A percentile compares a stretch with the other conserved stretches of the same genome.
Conservation (phyloP, 2,113 vertebrate species). For the Lepus timidus region DNA sequence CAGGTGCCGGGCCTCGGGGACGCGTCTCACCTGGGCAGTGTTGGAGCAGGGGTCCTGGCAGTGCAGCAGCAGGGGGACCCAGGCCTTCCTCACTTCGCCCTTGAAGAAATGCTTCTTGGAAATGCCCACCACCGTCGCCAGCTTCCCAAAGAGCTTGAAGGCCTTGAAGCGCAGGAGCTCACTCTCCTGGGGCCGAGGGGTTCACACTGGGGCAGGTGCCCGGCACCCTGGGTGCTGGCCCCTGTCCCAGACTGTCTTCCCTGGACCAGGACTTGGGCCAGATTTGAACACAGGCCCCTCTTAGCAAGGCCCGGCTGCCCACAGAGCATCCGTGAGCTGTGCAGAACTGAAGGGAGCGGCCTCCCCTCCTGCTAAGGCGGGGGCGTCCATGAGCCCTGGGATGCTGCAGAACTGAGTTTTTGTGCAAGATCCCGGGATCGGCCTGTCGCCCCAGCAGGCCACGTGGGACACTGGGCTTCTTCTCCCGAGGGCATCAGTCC, state of each 20-base stretch:
- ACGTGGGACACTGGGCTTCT: rapidly evolving
- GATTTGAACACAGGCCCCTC: rapidly evolving
- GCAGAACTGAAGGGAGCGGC: too few relatives aligned
- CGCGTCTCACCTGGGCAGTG: neutral
- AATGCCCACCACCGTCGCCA: constrained; percentile 59
- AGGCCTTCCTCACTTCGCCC: constrained; percentile 73
- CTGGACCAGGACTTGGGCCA: rapidly evolving
- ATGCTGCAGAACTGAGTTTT: neutral
- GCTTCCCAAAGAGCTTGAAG: constrained; percentile 70
- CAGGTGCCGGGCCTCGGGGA: too few relatives aligned
- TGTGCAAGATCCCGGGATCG: neutral
- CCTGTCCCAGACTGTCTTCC: neutral
- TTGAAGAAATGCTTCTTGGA: constrained; percentile 77
- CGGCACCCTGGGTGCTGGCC: too few relatives aligned
- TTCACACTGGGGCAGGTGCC: rapidly evolving
- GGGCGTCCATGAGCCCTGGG: neutral
- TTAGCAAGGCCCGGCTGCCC: rapidly evolving
- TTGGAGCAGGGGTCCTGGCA: constrained; percentile 71
- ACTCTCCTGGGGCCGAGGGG: constrained; percentile 29
- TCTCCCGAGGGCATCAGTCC: neutral
- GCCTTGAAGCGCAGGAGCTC: constrained; percentile 53
- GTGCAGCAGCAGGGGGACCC: constrained; percentile 78
- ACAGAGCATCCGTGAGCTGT: rapidly evolving
- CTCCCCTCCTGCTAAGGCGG: neutral
- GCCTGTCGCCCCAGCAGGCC: rapidly evolving